Conservation (phyloP, 1,140 invertebrate species). For the Drosophila melanogaster region DNA sequence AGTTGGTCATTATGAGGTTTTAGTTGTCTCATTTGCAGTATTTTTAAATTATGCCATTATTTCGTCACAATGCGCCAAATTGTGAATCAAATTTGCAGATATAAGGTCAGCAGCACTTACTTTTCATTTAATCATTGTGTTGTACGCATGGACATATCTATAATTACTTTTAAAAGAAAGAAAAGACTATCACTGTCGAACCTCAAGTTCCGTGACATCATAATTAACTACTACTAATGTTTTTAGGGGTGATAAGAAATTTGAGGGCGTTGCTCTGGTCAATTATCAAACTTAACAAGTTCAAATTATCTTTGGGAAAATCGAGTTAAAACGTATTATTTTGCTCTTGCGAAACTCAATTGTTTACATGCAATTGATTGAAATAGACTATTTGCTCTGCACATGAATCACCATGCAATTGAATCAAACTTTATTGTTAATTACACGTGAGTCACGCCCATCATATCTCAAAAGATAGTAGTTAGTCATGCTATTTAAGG, state of each 20-base stretch:
- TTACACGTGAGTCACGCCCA: neutral
- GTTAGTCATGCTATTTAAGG: conserved; percentile 3
- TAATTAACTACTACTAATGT: too few species aligned
- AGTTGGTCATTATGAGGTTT: neutral
- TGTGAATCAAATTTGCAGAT: neutral
- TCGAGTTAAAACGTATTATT: too few species aligned
- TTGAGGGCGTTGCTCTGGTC: too few species aligned
- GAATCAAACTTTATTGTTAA: neutral
- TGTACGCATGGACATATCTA: too few species aligned
- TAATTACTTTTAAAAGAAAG: neutral
- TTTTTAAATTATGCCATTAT: neutral
- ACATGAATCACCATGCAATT: conserved; percentile 2
- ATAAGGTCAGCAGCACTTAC: neutral
- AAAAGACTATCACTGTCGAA: too few species aligned
- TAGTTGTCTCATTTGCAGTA: neutral
- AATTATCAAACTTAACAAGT: too few species aligned
- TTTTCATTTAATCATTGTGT: too few species aligned
- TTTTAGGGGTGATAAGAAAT: too few species aligned
- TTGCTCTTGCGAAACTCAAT: neutral
- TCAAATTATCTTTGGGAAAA: too few species aligned
- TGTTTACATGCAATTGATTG: neutral
- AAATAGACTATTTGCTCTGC: neutral
- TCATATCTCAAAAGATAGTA: too few species aligned
- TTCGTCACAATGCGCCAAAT: conserved; percentile 16
- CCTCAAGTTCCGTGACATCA: neutral